Conservation (phyloP, 1,140 invertebrate species). For the Magallana ariakensis region DNA sequence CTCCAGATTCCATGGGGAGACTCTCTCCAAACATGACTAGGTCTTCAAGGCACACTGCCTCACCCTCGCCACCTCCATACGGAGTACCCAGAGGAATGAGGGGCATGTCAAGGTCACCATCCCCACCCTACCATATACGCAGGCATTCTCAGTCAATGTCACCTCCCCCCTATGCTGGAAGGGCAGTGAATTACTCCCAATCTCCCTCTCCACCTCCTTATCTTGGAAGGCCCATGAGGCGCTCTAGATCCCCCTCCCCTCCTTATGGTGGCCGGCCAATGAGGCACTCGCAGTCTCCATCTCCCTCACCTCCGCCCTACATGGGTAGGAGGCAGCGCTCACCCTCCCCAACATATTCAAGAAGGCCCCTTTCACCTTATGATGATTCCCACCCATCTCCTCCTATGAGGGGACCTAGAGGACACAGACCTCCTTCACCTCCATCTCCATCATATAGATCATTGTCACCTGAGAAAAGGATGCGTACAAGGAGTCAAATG, state of each 20-base stretch:
- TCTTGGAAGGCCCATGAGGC: conserved; percentile 4
- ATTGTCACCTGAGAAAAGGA: conserved; percentile 36
- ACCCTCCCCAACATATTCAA: background rate
- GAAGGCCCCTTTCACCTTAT: conserved; percentile 24
- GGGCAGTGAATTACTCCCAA: background rate
- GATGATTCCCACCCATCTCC: conserved; percentile 46
- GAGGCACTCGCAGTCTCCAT: conserved; percentile 25
- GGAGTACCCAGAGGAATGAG: conserved; percentile 34
- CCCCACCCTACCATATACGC: background rate
- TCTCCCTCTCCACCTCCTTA: conserved; percentile 16
- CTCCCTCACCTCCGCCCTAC: background rate
- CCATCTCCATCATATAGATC: conserved; percentile 36
- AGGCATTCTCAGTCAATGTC: conserved; percentile 5
- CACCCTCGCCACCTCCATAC: conserved; percentile 33
- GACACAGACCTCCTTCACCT: conserved; percentile 39
- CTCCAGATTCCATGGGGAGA: conserved; percentile 33
- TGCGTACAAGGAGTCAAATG: conserved; percentile 30
- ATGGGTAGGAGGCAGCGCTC: conserved; percentile 4
- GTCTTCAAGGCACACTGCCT: background rate
- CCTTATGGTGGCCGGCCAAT: conserved; percentile 20
- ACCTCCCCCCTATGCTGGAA: conserved; percentile 18
- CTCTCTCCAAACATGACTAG: background rate
- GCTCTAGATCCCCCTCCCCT: background rate
- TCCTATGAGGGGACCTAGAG: conserved; percentile 43
- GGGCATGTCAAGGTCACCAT: conserved; percentile 25